phyloP scores from a whole-genome alignment of 2,113 vertebrate genomes.

The Zosterops borbonicus region DNA sequence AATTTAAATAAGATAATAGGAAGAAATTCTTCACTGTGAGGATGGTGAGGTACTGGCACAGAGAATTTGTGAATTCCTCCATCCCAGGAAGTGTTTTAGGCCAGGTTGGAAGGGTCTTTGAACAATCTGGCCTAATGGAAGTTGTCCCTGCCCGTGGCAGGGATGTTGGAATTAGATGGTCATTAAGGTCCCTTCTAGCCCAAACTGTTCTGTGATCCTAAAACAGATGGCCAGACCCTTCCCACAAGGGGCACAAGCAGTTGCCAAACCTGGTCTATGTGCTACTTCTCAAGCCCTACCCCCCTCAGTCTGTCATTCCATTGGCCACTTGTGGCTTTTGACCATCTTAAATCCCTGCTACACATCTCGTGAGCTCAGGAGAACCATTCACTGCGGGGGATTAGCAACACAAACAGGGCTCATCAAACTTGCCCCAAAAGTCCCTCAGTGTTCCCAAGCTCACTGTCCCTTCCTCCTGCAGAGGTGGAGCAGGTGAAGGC shows the following conservation, averaged over 20 bases:
- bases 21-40: not conserved
- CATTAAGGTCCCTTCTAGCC: not conserved
- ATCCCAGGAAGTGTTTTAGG: not conserved
- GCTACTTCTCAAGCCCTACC: not conserved
- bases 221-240: not conserved
- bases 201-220: not conserved
- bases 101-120: not conserved
- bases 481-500: not conserved
- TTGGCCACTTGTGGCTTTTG: not conserved
- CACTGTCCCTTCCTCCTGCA: not conserved
- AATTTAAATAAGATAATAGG: not conserved
- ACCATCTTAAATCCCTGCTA: not conserved
- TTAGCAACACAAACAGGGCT: not conserved
- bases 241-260: not conserved
- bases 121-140: not conserved
- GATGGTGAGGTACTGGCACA: not conserved
- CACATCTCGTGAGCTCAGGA: not conserved
- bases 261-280: not conserved
- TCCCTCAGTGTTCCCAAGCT: not conserved
- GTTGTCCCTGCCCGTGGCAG: not conserved
- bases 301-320: not conserved
- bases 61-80: not conserved
- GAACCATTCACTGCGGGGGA: not conserved
- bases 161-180: not conserved
- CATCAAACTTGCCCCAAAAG: accelerated